A percentile compares a stretch with the other conserved stretches of the same genome.
Evolutionary conservation across 2,113 vertebrate genomes (phyloP).

Genomic region (Carassius gibelio): DNA sequence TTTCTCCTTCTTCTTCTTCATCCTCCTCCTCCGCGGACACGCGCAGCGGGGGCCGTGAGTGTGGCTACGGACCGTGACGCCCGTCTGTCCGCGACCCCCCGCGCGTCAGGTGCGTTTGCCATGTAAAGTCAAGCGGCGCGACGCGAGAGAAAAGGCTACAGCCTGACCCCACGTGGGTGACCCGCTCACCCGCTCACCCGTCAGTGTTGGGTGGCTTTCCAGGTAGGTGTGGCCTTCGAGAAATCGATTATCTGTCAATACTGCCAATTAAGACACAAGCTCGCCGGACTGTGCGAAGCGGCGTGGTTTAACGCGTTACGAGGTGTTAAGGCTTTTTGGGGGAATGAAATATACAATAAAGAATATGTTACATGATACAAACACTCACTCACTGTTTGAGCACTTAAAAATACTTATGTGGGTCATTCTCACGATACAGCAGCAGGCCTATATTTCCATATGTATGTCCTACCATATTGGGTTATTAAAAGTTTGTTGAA

Average conservation of each 20-base stretch:
- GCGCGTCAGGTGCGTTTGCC: constrained; percentile 72
- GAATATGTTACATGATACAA: background rate
- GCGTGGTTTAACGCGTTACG: background rate
- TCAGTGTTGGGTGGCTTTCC: constrained; percentile 65
- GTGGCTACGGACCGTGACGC: constrained; percentile 63
- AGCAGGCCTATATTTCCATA: background rate
- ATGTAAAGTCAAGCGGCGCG: constrained; percentile 74
- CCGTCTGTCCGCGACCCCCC: constrained; percentile 61
- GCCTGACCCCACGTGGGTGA: constrained; percentile 78
- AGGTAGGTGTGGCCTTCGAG: constrained; percentile 78
- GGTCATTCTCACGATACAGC: background rate
- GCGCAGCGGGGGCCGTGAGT: constrained; percentile 54
- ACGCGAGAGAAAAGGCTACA: constrained; percentile 64
- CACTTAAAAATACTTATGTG: constrained; percentile 5
- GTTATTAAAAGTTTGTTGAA: background rate
- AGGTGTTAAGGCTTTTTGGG: background rate
- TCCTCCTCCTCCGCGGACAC: constrained; percentile 56
- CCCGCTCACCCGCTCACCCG: constrained; percentile 71
- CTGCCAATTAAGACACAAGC: background rate
- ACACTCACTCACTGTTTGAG: constrained; percentile 13
- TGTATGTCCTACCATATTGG: background rate
- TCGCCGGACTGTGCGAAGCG: background rate
- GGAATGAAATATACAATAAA: background rate
- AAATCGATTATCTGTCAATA: constrained; percentile 40
- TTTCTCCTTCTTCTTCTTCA: constrained; percentile 49